Conservation (phyloP, 1,140 invertebrate species). For the Prorops nasuta region DNA sequence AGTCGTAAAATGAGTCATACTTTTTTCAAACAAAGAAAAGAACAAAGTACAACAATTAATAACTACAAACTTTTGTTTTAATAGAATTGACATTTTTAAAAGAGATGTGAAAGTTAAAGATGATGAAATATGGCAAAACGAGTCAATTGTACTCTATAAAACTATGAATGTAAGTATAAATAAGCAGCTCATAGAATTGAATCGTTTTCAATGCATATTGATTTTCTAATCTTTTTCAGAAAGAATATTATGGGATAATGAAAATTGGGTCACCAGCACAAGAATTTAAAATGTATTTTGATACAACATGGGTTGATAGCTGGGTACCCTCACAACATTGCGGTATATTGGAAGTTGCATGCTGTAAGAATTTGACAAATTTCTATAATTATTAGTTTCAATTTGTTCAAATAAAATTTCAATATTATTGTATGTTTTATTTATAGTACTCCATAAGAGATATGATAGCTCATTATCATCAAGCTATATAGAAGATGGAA, state of each 20-base stretch:
- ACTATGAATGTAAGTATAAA: constrained; percentile 34
- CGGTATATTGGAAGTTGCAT: constrained; percentile 60
- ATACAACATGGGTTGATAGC: constrained; percentile 67
- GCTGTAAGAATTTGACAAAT: constrained; percentile 58
- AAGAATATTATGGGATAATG: constrained; percentile 68
- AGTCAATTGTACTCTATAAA: no score
- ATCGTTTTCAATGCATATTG: constrained; percentile 7
- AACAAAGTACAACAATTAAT: no score
- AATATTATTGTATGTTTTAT: constrained; percentile 10
- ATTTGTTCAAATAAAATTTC: background rate
- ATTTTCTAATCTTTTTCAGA: constrained; percentile 48
- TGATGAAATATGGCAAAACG: no score
- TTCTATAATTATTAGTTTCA: background rate
- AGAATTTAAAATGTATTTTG: constrained; percentile 67
- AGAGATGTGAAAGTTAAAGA: no score
- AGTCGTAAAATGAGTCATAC: no score
- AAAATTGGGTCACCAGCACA: constrained; percentile 64
- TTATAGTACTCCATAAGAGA: constrained; percentile 59
- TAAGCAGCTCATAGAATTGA: background rate
- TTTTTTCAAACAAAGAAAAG: no score
- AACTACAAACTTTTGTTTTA: no score
- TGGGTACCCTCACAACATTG: constrained; percentile 69
- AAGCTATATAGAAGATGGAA: constrained; percentile 66
- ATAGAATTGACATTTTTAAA: no score
- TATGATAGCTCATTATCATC: constrained; percentile 66